Conservation (phyloP, 2,113 vertebrate species). For the Boulengeromyrus knoepffleri region DNA sequence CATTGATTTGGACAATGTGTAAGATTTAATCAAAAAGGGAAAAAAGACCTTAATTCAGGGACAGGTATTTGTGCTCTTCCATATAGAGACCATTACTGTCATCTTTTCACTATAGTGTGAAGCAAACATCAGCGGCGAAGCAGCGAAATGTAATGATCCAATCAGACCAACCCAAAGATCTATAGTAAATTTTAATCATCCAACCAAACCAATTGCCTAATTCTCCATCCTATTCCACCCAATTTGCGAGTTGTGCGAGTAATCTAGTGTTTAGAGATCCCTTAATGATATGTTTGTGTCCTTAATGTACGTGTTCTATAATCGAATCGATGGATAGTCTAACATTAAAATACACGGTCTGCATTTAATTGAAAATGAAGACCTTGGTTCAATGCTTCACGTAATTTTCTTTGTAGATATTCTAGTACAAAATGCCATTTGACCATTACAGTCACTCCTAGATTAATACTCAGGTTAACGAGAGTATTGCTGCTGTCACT, state of each 20-base stretch:
- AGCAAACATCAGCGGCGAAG: neutral
- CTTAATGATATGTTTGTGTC: neutral
- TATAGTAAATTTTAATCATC: constrained; percentile 6
- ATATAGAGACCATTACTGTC: neutral
- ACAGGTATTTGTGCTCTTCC: neutral
- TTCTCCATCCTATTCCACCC: neutral
- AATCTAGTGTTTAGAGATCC: neutral
- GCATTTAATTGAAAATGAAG: neutral
- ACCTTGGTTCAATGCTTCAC: neutral
- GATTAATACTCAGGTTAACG: neutral
- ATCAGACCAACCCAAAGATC: neutral
- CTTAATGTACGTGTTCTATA: constrained; percentile 2
- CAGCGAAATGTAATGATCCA: neutral
- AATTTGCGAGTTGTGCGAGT: neutral
- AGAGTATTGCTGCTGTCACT: neutral
- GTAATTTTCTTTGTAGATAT: neutral
- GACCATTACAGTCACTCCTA: neutral
- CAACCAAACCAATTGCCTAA: neutral
- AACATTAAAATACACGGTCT: neutral
- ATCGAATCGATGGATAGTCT: neutral
- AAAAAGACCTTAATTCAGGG: constrained; percentile 23
- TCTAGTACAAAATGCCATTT: neutral
- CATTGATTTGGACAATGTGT: constrained; percentile 29
- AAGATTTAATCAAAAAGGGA: constrained; percentile 29
- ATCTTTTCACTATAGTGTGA: too few relatives aligned